Evolutionary conservation across 2,888 invertebrate species (phyloP).

Genomic region (Aphelenchoides bicaudatus): DNA sequence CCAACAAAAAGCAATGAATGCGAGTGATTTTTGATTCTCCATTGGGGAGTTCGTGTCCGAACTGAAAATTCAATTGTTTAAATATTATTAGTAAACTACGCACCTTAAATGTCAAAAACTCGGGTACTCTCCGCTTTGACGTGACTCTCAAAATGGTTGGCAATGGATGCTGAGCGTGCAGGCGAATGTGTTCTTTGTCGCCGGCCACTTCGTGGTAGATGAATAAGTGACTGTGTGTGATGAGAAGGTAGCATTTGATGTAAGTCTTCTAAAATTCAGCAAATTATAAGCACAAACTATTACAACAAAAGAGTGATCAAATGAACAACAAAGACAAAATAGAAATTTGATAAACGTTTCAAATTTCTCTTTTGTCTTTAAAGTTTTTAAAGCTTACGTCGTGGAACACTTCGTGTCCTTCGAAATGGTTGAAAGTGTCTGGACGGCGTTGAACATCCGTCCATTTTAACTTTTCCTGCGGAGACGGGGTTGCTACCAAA

Average conservation of each 20-base stretch:
- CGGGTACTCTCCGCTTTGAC: constrained; percentile 87
- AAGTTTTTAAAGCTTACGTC: too few relatives aligned
- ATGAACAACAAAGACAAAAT: too few relatives aligned
- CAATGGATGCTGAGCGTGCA: constrained; percentile 66
- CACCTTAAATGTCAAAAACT: constrained; percentile 80
- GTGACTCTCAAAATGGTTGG: constrained; percentile 93
- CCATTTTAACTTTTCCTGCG: constrained; percentile 40
- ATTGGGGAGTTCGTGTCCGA: constrained; percentile 52
- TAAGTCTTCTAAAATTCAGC: too few relatives aligned
- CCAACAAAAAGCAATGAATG: constrained; percentile 50
- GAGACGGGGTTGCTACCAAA: constrained; percentile 30
- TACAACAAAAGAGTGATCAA: too few relatives aligned
- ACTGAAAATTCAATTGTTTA: constrained; percentile 19
- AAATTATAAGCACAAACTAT: too few relatives aligned
- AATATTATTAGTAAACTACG: neutral
- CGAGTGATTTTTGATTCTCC: constrained; percentile 51
- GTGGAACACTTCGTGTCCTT: constrained; percentile 81
- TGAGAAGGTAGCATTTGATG: constrained; percentile 8
- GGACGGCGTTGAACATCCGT: constrained; percentile 69
- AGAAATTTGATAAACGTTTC: too few relatives aligned
- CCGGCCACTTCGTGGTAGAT: constrained; percentile 11
- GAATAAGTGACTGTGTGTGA: constrained; percentile 10
- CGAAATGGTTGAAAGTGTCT: constrained; percentile 79
- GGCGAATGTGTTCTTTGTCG: neutral
- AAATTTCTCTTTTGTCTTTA: too few relatives aligned